These are phyloP conservation scores for Iselma pallidipennis DNA, from an alignment of 2,888 invertebrate genomes.

Conservation along the genomic window DNA sequence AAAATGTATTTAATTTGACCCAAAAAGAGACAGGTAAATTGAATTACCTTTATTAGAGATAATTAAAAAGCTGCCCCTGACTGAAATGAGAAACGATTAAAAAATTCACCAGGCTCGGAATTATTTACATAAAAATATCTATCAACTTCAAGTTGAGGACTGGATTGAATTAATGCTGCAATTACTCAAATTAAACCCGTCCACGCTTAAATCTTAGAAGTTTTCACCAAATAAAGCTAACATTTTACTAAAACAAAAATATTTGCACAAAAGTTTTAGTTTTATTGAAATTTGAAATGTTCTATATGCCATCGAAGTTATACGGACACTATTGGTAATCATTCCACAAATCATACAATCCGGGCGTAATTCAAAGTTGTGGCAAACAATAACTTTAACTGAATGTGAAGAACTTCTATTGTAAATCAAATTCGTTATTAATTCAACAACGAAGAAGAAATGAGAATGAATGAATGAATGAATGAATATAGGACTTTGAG, in stretches of 20 bases:
- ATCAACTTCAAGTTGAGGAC: constrained; percentile 23
- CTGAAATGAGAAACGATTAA: not conserved
- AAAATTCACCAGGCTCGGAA: not conserved
- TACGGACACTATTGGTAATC: no score
- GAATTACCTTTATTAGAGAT: not conserved
- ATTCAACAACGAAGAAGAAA: not conserved
- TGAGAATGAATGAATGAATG: not conserved
- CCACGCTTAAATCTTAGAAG: constrained; percentile 31
- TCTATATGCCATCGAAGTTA: no score
- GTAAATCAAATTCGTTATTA: not conserved
- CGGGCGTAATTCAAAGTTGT: not conserved
- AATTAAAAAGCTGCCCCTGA: not conserved
- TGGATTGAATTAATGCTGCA: constrained; percentile 37
- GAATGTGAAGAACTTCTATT: not conserved
- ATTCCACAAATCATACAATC: not conserved
- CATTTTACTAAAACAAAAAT: constrained; percentile 32
- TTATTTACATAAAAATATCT: constrained; percentile 24
- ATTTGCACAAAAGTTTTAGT: not conserved
- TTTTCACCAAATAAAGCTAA: constrained; percentile 19
- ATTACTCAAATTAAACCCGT: constrained; percentile 36
- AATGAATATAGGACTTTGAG: not conserved
- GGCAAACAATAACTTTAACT: not conserved
- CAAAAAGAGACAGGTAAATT: not conserved
- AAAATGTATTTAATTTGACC: not conserved
- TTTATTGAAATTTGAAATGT: no score